Conservation (phyloP, 2,888 invertebrate genomes). For the Drosophila atroscutellata region DNA sequence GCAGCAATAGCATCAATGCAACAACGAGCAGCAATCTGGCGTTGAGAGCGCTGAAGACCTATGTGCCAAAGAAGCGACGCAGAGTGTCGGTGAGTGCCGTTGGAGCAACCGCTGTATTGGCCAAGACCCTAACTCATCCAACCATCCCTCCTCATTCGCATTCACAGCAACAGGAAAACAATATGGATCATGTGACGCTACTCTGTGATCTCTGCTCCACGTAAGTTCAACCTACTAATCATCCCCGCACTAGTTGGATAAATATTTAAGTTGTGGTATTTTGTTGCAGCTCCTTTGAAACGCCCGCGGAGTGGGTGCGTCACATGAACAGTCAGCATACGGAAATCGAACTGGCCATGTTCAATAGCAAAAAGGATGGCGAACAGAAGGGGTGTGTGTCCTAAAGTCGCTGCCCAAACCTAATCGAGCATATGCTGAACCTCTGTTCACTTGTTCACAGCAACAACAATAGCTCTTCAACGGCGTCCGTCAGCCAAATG, state of each 20-base stretch:
- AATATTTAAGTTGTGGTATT: neutral
- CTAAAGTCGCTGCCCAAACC: constrained; percentile 84
- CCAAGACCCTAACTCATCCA: constrained; percentile 48
- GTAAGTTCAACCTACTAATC: constrained; percentile 81
- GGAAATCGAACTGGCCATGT: constrained; percentile 90
- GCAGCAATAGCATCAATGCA: constrained; percentile 39
- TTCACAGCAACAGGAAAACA: constrained; percentile 86
- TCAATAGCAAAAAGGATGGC: constrained; percentile 83
- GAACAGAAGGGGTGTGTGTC: constrained; percentile 87
- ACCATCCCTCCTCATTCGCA: constrained; percentile 48
- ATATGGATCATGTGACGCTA: constrained; percentile 88
- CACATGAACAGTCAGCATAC: constrained; percentile 94
- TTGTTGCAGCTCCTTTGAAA: constrained; percentile 87
- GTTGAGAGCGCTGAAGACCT: constrained; percentile 71
- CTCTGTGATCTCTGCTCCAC: constrained; percentile 92
- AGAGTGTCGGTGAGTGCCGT: constrained; percentile 86
- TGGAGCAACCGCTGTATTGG: constrained; percentile 45
- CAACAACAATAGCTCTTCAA: constrained; percentile 27
- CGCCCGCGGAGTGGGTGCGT: constrained; percentile 94
- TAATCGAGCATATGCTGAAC: constrained; percentile 59
- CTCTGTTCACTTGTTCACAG: constrained; percentile 67
- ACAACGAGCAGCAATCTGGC: constrained; percentile 51
- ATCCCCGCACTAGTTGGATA: too few species aligned
- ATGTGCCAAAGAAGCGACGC: constrained; percentile 85
- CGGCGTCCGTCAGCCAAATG: constrained; percentile 37